A percentile compares a stretch with the other conserved stretches of the same genome.
phyloP scores from a whole-genome alignment of 2,888 invertebrate species.

The Tipula helvola region DNA sequence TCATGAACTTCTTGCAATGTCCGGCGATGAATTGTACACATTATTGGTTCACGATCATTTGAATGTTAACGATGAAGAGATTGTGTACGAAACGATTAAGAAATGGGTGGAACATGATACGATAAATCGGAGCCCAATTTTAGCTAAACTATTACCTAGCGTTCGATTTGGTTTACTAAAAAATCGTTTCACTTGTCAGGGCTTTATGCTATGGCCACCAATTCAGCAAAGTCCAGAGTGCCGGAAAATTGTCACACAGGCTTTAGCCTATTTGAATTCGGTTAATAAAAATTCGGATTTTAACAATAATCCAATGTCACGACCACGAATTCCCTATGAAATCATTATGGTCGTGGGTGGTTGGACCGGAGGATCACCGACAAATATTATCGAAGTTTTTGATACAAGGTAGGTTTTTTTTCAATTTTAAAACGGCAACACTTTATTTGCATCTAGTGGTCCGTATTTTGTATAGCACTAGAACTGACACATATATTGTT shows the following conservation, averaged over 20 bases:
- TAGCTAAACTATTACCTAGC: conserved; percentile 49
- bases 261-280: conserved; percentile 41
- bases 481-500: not conserved
- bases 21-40: conserved; percentile 46
- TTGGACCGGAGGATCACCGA: conserved; percentile 74
- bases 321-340: conserved; percentile 64
- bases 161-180: conserved; percentile 54
- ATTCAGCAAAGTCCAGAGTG: conserved; percentile 42
- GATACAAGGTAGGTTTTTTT: conserved; percentile 46
- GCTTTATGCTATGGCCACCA: conserved; percentile 43
- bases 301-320: conserved; percentile 39
- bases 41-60: conserved; percentile 57
- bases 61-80: conserved; percentile 58
- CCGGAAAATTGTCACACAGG: conserved; percentile 41
- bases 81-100: conserved; percentile 59
- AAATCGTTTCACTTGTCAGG: conserved; percentile 43
- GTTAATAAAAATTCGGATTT: conserved; percentile 35
- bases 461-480: not conserved
- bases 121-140: conserved; percentile 39
- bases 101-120: conserved; percentile 54
- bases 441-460: not conserved
- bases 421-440: conserved; percentile 13
- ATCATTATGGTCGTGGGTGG: conserved; percentile 75
- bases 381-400: conserved; percentile 66
- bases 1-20: conserved; percentile 48